Conservation (phyloP, 2,113 vertebrate species). For the Cephalophus harveyi region DNA sequence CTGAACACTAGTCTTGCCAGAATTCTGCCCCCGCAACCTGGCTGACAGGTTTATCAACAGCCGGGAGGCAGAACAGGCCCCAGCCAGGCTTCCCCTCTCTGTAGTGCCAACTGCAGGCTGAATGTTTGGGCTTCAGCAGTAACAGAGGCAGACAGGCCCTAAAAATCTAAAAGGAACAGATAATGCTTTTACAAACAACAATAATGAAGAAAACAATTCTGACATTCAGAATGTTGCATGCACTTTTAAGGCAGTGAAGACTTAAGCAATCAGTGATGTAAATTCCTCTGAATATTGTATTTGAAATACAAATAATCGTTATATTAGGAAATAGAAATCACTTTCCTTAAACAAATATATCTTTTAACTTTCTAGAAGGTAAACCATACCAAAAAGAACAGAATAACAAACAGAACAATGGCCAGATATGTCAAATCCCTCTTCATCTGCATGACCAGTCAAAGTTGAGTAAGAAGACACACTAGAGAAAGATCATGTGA, state of each 20-base stretch:
- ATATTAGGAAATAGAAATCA: neutral
- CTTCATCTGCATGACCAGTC: neutral
- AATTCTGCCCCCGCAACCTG: conserved; percentile 36
- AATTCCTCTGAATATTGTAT: neutral
- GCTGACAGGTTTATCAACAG: conserved; percentile 64
- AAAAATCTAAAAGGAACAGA: conserved; percentile 15
- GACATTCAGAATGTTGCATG: neutral
- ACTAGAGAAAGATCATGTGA: neutral
- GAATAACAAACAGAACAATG: neutral
- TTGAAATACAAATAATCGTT: neutral
- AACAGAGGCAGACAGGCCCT: conserved; percentile 26
- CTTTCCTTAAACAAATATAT: neutral
- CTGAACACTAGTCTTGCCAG: conserved; percentile 11
- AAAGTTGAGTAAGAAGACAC: neutral
- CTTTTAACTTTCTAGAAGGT: neutral
- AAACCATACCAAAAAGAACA: neutral
- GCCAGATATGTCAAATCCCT: neutral
- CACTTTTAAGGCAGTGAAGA: conserved; percentile 17
- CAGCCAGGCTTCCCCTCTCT: neutral
- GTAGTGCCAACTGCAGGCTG: neutral
- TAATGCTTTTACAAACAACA: neutral
- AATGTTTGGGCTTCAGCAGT: conserved; percentile 30
- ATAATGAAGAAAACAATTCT: neutral
- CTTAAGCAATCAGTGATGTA: neutral
- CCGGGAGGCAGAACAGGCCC: neutral